Base-by-base conservation (phyloP, 2,113 vertebrate genomes). In the Pithys albifrons region DNA sequence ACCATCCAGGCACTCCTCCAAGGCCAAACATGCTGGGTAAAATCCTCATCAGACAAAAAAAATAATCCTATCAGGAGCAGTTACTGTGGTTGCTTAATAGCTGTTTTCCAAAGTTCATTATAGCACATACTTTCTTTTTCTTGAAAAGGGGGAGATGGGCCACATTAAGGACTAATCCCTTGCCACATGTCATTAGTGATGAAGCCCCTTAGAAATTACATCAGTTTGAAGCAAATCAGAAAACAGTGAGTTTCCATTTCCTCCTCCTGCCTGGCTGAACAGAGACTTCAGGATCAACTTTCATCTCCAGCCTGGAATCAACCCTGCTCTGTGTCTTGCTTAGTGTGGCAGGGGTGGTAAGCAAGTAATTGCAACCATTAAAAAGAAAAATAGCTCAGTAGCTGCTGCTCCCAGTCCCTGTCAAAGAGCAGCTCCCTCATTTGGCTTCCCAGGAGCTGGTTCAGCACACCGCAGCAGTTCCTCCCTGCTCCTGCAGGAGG, bases 21-120 rank as follows among this genome's bases (percentile, higher is more conserved):
- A 95, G 96, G 86, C 95, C 91, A 93, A 94, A 95, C 92, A 96
- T 61, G 86, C 88, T 88, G 88, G 90, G 76, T 94, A 93, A 96
- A 96, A 95, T 92, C 86, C 96, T 94, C 93, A 93, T 85, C 93
- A 80, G 59, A 69, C 28, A 31, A 76, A 94, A 72, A 59, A 43
- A 46, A 28, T n/a, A 85, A 28, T 3, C 31, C 67, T 86, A 95
- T 92, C 95, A 94, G 93, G 81, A 92, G 66, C 76, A 61, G 59
- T 90, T 81, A 49, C 70, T 91, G 66, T 51, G 86, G 70, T 87
- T 94, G 88, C 80, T 78, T 93, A 93, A 91, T 82, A 92, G 92
- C 59, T 80, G 74, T 86, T 95, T 95, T 79, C 49, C 24, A 1
- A 92, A 92, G 91, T 92, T 62, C 57, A 69, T 19, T 72, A 78